Evolutionary conservation across 2,113 vertebrate species (phyloP), one percentile per base, ranked within the genome.

Genomic region (Ibidorhyncha struthersii): DNA sequence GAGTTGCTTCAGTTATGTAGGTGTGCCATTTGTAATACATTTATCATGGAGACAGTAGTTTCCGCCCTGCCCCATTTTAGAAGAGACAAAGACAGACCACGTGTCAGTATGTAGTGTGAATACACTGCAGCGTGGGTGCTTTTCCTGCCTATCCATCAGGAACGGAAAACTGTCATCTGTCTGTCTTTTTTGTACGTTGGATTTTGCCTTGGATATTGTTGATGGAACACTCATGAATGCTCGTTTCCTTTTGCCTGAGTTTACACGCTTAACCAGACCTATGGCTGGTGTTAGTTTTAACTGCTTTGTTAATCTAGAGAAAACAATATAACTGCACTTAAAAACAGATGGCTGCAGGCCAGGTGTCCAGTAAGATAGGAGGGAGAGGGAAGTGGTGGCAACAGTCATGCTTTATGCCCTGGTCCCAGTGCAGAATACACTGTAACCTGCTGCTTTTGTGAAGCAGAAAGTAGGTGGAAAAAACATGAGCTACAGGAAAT

Each of bases 161-260:
- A 94, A 10, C 0, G 2, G 43, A 59, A 38, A 81, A 53, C 50
- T 84, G 30, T 34, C 12, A 0, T 9, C 40, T 74, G 17, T 34
- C 22, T 41, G 0, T 53, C n/a, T 34, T 8, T 52, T 78, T 58
- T 1, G 0, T 73, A 7, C 30, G 6, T 41, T 38, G 32, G 21
- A n/a, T 70, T 89, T 93, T 77, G 19, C 43, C 36, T 32, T 23
- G 26, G 11, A 7, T 41, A 38, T 10, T 41, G 50, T 23, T 84
- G 62, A 11, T 58, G 30, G 76, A 56, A 49, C 19, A 8, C 17
- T 63, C 17, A 7, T 73, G 36, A 47, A 43, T 4, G 3, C 6
- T 69, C 1, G 0, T 8, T 63, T 61, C n/a, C 16, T 78, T 89
- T 71, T 66, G 41, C 23, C 27, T 1, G 0, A 41, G 17, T 43